A percentile compares a stretch with the other conserved stretches of the same genome.
These are phyloP conservation scores for Porites divaricata DNA, from an alignment of 92 coral and sea anemone genomes.

Conservation along the genomic window DNA sequence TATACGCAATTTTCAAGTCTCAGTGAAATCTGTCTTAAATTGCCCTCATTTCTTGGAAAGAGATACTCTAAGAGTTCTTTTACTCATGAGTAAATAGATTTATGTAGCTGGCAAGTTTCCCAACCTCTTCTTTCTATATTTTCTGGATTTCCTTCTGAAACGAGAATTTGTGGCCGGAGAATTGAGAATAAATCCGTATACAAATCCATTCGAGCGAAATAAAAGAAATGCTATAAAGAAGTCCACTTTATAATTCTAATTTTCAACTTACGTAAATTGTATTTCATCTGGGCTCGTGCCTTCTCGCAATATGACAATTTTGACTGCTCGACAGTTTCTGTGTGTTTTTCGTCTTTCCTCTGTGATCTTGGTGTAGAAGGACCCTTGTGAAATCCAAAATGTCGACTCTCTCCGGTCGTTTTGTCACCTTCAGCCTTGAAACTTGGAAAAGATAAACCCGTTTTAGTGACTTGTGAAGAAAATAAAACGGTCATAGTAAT, in stretches of 20 bases:
- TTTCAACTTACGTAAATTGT: conserved; percentile 20
- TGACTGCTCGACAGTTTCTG: conserved; percentile 14
- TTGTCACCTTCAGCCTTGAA: conserved; percentile 41
- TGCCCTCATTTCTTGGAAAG: too few relatives aligned
- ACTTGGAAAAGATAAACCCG: conserved; percentile 5
- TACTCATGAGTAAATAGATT: too few relatives aligned
- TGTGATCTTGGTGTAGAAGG: conserved; percentile 32
- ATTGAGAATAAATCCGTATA: too few relatives aligned
- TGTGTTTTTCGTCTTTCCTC: conserved; percentile 16
- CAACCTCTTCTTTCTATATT: too few relatives aligned
- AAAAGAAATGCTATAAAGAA: not conserved
- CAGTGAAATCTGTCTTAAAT: too few relatives aligned
- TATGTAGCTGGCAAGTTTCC: too few relatives aligned
- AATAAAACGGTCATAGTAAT: not conserved
- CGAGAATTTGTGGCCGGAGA: too few relatives aligned
- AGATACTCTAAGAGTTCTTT: too few relatives aligned
- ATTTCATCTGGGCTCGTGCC: conserved; percentile 23
- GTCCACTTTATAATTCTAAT: not conserved
- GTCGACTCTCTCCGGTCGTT: conserved; percentile 27
- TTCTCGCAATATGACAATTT: conserved; percentile 32
- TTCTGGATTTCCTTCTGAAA: too few relatives aligned
- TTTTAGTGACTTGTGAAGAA: not conserved
- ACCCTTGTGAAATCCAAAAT: conserved; percentile 29
- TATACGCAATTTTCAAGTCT: too few relatives aligned
- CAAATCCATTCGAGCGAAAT: not conserved